Percentiles rank a stretch among this genome's conserved stretches.
These are phyloP conservation scores for Prosapia bicincta DNA, from an alignment of 2,888 invertebrate genomes.

Conservation along the genomic window DNA sequence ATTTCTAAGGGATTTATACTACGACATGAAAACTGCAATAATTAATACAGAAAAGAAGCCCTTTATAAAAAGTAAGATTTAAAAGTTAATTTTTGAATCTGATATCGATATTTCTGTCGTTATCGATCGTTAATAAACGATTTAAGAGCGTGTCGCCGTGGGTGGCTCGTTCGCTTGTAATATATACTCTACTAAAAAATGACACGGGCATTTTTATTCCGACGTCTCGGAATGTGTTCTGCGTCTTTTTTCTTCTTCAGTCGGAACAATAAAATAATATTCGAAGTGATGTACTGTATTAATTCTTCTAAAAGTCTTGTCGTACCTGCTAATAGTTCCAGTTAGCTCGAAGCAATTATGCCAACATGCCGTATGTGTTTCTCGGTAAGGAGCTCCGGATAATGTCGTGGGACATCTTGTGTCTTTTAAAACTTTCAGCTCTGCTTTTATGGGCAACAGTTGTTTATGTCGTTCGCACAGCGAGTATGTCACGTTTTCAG, in stretches of 20 bases:
- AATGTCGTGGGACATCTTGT: no score
- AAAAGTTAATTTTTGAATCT: neutral
- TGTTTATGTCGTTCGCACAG: no score
- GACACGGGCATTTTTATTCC: constrained; percentile 22
- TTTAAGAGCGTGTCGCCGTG: constrained; percentile 12
- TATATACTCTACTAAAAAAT: constrained; percentile 24
- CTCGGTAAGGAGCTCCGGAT: neutral
- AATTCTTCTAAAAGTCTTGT: constrained; percentile 9
- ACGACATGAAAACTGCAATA: neutral
- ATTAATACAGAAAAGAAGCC: neutral
- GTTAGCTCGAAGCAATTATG: neutral
- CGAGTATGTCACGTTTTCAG: no score
- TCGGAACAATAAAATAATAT: constrained; percentile 15
- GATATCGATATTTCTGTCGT: constrained; percentile 19
- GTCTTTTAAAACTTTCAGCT: no score
- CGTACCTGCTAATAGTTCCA: constrained; percentile 19
- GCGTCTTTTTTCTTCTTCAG: constrained; percentile 14
- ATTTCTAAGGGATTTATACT: neutral
- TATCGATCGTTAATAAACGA: constrained; percentile 22
- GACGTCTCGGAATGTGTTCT: constrained; percentile 19
- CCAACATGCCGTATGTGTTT: neutral
- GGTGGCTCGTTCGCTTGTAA: constrained; percentile 18
- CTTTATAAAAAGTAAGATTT: neutral
- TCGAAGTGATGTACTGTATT: constrained; percentile 15
- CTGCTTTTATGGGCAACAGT: no score